Base-by-base conservation (phyloP, 1,140 invertebrate genomes). In the Caenorhabditis tropicalis region DNA sequence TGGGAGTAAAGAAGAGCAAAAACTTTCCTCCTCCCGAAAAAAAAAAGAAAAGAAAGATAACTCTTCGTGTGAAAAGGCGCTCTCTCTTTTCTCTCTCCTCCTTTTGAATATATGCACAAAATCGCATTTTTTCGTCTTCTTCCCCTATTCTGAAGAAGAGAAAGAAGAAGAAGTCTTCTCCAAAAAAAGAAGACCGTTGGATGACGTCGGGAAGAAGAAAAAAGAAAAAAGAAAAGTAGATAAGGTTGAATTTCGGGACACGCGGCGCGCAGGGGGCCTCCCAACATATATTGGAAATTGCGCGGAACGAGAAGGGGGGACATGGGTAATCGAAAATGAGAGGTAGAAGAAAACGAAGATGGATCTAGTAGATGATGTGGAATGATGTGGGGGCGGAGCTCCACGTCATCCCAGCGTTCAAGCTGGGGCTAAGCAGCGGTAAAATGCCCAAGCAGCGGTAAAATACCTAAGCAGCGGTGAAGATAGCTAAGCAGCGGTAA, bases 221-320 rank as follows among this genome's bases (percentile, higher is more conserved):
- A 36, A 65, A 36, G 9, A 36, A 65, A 65, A 36, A 65, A 65
- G 31, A 36, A 7, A 21, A 74, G 19, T 74, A 74, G 65, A 74
- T 74, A 74, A 74, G 65, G 65, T 74, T 74, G 65, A 74, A 74
- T 74, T 74, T 74, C 65, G 65, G 65, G 65, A 5, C 31, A n/a
- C n/a, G n/a, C n/a, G n/a, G n/a, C n/a, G n/a, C n/a, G n/a, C n/a
- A n/a, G n/a, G n/a, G n/a, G n/a, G n/a, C n/a, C n/a, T n/a, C n/a
- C n/a, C n/a, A n/a, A n/a, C n/a, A n/a, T n/a, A 74, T 74, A 74
- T 74, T 74, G 65, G 65, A 74, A 74, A 74, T 74, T 74, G 65
- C 65, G 65, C 65, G 65, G 65, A 74, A 74, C 65, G 33, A 43
- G 36, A 74, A 39, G 43, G 65, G 21, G 7, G 65, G 33, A 31